phyloP scores from a whole-genome alignment of 2,888 invertebrate genomes.

The Teleiodes luculella region DNA sequence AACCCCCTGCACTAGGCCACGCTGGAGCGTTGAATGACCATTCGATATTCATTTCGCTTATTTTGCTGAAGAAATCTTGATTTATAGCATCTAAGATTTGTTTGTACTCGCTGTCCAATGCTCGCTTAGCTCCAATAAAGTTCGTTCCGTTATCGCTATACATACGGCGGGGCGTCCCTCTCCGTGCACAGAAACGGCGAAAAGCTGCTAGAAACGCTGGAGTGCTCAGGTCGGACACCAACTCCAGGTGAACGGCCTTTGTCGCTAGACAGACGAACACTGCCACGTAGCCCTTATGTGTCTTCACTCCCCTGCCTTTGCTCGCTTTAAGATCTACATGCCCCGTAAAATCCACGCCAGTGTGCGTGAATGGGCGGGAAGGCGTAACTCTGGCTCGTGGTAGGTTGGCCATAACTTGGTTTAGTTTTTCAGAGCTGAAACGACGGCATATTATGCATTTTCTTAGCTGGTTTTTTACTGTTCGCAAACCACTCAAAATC shows the following conservation, averaged over 20 bases:
- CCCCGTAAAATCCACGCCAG: background rate
- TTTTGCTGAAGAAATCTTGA: background rate
- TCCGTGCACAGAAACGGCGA: too few species aligned
- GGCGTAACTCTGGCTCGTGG: background rate
- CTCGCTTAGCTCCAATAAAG: too few species aligned
- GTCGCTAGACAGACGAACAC: too few species aligned
- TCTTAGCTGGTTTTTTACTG: background rate
- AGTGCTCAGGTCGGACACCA: too few species aligned
- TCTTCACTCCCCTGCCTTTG: background rate
- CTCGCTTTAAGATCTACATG: background rate
- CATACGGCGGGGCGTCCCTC: too few species aligned
- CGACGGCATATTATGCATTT: background rate
- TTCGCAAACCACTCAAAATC: background rate
- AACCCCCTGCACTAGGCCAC: slow-evolving; percentile 21
- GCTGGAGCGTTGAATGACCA: slow-evolving; percentile 23
- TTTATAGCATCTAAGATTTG: too few species aligned
- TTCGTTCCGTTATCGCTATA: too few species aligned
- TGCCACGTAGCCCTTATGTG: background rate
- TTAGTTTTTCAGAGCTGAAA: background rate
- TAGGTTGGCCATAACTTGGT: background rate
- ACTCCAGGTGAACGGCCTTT: too few species aligned
- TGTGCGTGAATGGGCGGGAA: background rate
- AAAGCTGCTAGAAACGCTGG: too few species aligned
- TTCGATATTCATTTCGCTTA: slow-evolving; percentile 10
- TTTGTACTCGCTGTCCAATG: too few species aligned